Evolutionary conservation across 2,888 invertebrate species (phyloP).

Genomic region (Anthophora plumipes): DNA sequence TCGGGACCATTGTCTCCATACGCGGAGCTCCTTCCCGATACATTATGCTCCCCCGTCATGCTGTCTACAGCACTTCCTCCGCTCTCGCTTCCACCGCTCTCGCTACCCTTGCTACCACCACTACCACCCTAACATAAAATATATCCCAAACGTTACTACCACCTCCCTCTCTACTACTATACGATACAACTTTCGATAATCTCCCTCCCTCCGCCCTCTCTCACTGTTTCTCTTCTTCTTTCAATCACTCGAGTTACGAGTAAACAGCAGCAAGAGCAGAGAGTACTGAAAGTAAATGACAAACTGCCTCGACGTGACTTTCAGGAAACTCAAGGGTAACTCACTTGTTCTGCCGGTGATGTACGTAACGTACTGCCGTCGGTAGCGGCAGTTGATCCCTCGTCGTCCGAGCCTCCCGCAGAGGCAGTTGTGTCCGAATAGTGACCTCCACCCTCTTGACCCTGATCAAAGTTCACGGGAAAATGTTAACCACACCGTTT

Average conservation of each 20-base stretch:
- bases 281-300: constrained; percentile 26
- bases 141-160: constrained; percentile 67
- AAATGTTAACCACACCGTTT: too few relatives aligned
- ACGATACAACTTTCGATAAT: constrained; percentile 5
- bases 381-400: constrained; percentile 97
- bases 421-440: constrained; percentile 94
- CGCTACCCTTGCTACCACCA: constrained; percentile 86
- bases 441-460: constrained; percentile 85
- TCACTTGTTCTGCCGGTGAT: constrained; percentile 91
- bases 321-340: constrained; percentile 23
- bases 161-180: not conserved
- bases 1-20: constrained; percentile 91
- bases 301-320: not conserved
- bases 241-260: not conserved
- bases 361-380: constrained; percentile 96
- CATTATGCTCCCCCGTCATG: constrained; percentile 93
- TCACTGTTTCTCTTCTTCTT: constrained; percentile 22
- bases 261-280: constrained; percentile 34
- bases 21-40: constrained; percentile 96
- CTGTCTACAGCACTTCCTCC: constrained; percentile 97
- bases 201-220: constrained; percentile 15
- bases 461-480: constrained; percentile 36
- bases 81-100: constrained; percentile 91
- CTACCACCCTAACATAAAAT: constrained; percentile 77
- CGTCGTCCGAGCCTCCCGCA: constrained; percentile 96